These are phyloP conservation scores for Uloborus plumipes DNA, from an alignment of 2,888 invertebrate genomes.

Conservation along the genomic window DNA sequence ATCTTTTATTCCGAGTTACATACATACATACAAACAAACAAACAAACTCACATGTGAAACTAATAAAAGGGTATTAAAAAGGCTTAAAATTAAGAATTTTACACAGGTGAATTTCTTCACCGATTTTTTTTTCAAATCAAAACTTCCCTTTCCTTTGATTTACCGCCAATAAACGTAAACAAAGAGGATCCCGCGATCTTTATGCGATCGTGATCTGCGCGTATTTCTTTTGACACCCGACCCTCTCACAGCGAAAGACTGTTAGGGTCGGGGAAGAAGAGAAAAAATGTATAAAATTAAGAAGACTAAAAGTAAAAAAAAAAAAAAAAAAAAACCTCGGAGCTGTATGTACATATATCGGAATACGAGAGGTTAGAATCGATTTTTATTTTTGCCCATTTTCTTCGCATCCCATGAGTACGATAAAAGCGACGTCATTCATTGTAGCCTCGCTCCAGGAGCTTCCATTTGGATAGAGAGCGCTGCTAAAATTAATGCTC, in stretches of 20 bases:
- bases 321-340: constrained; percentile 18
- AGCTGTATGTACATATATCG: constrained; percentile 54
- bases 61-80: too few relatives aligned
- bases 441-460: constrained; percentile 39
- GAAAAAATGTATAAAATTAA: constrained; percentile 25
- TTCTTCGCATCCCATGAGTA: constrained; percentile 44
- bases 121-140: too few relatives aligned
- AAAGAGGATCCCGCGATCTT: too few relatives aligned
- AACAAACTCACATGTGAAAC: too few relatives aligned
- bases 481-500: constrained; percentile 57
- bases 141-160: too few relatives aligned
- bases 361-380: constrained; percentile 58
- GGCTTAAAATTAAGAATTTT: too few relatives aligned
- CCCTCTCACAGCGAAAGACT: constrained; percentile 5
- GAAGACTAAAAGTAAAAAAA: constrained; percentile 8
- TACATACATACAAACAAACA: too few relatives aligned
- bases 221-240: constrained; percentile 16
- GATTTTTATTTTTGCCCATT: constrained; percentile 60
- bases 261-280: constrained; percentile 6
- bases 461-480: constrained; percentile 41
- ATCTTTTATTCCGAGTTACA: too few relatives aligned
- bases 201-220: too few relatives aligned
- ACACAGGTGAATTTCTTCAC: too few relatives aligned
- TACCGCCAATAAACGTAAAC: too few relatives aligned
- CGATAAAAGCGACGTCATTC: constrained; percentile 61